Evolutionary conservation across 2,797 vertebrate genomes (phyloP).

Genomic region (Tragelaphus oryx): DNA sequence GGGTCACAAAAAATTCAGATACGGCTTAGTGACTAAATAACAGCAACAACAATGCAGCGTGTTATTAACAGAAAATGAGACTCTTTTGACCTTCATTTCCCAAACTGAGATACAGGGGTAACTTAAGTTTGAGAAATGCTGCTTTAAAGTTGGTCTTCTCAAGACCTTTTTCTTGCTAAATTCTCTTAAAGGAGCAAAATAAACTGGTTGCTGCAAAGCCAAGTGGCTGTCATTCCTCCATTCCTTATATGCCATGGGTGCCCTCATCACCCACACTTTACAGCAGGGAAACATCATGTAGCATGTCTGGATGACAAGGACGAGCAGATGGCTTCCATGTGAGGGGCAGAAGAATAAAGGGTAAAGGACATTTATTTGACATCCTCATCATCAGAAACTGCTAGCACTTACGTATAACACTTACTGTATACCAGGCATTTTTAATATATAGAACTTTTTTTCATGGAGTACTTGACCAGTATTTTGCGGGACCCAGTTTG

Average conservation of each 20-base stretch:
- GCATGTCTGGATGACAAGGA: neutral
- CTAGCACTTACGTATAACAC: neutral
- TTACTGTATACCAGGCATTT: neutral
- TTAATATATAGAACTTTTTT: neutral
- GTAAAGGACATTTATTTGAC: neutral
- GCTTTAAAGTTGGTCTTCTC: neutral
- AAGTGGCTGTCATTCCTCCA: neutral
- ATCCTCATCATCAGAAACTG: neutral
- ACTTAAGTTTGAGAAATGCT: neutral
- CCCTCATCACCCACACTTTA: neutral
- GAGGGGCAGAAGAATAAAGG: neutral
- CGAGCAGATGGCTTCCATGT: neutral
- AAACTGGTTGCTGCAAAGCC: neutral
- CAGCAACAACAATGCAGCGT: neutral
- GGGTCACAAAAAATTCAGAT: neutral
- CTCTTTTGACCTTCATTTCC: constrained; percentile 3
- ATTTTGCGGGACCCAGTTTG: neutral
- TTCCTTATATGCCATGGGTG: neutral
- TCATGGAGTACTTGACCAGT: neutral
- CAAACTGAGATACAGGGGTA: neutral
- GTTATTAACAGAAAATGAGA: neutral
- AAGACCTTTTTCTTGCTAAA: neutral
- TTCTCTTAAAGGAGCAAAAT: constrained; percentile 24
- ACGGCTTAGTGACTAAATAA: neutral
- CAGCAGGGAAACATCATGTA: neutral